phyloP scores from a whole-genome alignment of 2,113 vertebrate genomes.

The Mus pahari region DNA sequence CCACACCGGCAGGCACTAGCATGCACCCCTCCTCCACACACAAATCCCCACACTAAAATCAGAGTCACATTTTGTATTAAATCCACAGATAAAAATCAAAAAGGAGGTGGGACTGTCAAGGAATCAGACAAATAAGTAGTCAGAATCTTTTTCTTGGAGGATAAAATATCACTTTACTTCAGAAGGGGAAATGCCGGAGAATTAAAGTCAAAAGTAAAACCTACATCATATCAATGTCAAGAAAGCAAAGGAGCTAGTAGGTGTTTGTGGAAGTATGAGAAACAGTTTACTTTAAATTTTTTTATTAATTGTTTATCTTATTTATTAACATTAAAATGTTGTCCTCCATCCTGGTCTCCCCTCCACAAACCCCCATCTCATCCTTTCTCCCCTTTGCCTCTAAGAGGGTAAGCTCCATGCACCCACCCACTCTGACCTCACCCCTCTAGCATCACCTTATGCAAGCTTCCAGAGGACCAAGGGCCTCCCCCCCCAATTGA shows the following conservation, averaged over 20 bases:
- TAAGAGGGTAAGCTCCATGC: too few species aligned
- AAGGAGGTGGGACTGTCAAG: background rate
- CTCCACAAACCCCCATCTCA: too few species aligned
- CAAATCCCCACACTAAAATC: background rate
- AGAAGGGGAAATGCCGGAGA: background rate
- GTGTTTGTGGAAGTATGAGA: background rate
- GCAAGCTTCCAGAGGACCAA: too few species aligned
- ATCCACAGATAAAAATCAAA: background rate
- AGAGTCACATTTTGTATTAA: constrained; percentile 13
- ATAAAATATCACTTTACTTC: constrained; percentile 6
- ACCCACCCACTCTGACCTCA: too few species aligned
- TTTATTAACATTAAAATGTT: too few species aligned
- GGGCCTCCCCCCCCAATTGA: too few species aligned
- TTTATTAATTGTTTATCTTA: too few species aligned
- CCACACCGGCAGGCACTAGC: background rate
- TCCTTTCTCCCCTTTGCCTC: too few species aligned
- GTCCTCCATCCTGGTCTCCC: too few species aligned
- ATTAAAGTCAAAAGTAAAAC: background rate
- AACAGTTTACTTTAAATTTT: constrained; percentile 49
- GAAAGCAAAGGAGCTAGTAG: background rate
- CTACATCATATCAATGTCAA: background rate
- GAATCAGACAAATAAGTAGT: constrained; percentile 45
- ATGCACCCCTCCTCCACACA: too few species aligned
- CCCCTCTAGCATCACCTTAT: too few species aligned
- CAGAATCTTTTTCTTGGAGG: background rate